Percentiles rank a stretch among this genome's conserved stretches.
phyloP scores from a whole-genome alignment of 2,888 invertebrate genomes.

The Craniophora ligustri region DNA sequence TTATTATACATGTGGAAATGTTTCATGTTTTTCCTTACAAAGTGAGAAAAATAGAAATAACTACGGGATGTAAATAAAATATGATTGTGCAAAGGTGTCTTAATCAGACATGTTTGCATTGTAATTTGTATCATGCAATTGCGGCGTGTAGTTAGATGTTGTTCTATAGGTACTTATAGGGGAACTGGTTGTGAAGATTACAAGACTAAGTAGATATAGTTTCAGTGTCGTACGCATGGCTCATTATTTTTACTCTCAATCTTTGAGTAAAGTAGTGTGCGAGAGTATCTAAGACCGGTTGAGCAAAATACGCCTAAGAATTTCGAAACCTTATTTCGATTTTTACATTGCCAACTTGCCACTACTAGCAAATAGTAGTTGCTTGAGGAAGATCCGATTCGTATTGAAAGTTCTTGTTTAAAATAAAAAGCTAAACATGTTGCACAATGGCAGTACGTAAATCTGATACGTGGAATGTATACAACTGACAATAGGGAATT shows the following conservation, averaged over 20 bases:
- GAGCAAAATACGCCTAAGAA: too few species aligned
- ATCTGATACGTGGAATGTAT: conserved; percentile 21
- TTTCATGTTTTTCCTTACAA: conserved; percentile 20
- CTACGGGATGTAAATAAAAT: conserved; percentile 19
- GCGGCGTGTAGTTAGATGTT: neutral
- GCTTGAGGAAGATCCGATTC: conserved; percentile 22
- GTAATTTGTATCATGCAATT: conserved; percentile 12
- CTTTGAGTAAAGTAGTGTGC: too few species aligned
- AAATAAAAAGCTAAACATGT: conserved; percentile 38
- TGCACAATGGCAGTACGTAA: conserved; percentile 38
- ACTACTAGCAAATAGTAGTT: conserved; percentile 28
- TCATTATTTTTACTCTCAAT: too few species aligned
- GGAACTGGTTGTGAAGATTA: conserved; percentile 18
- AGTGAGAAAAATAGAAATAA: conserved; percentile 20
- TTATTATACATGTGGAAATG: neutral
- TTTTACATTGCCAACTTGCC: conserved; percentile 11
- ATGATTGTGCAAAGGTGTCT: neutral
- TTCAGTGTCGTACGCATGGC: too few species aligned
- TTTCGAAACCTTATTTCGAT: too few species aligned
- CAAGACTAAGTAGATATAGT: too few species aligned
- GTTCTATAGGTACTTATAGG: conserved; percentile 2
- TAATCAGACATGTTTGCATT: too few species aligned
- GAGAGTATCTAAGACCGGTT: too few species aligned
- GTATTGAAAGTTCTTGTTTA: conserved; percentile 30
- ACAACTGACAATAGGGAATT: conserved; percentile 15